Conservation (phyloP, 1,140 invertebrate genomes). For the Laodelphax striatellus region DNA sequence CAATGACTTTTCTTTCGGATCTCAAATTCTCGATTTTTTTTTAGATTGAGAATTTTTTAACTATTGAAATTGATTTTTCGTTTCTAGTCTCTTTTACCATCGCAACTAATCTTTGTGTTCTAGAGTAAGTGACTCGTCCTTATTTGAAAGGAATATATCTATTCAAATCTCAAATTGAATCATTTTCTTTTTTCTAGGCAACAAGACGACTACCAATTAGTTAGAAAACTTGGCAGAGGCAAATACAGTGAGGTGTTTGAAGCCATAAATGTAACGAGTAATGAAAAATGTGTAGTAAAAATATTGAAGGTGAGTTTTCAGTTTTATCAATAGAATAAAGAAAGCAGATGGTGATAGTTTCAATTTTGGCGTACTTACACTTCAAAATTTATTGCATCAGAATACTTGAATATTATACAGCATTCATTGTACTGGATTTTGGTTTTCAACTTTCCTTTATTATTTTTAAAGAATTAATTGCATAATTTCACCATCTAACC, state of each 20-base stretch:
- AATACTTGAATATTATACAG: neutral
- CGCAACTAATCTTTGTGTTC: no score
- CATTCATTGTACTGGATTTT: no score
- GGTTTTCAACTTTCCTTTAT: no score
- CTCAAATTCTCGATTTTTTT: no score
- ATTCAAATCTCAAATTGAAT: neutral
- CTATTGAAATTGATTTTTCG: no score
- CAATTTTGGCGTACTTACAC: neutral
- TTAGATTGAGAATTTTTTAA: no score
- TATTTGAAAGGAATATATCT: no score
- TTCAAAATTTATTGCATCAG: neutral
- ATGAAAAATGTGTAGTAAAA: constrained; percentile 99
- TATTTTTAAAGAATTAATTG: neutral
- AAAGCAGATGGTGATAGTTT: no score
- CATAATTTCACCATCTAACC: no score
- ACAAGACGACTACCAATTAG: constrained; percentile 98
- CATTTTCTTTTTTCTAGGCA: constrained; percentile 29
- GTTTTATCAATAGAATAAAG: neutral
- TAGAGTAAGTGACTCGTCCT: no score
- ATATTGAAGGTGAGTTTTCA: constrained; percentile 83
- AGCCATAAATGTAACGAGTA: constrained; percentile 96
- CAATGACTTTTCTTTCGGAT: no score
- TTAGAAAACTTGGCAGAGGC: constrained; percentile 94
- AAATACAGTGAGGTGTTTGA: constrained; percentile 99
- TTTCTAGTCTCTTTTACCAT: no score